Percentiles rank a stretch among this genome's conserved stretches.
These are phyloP conservation scores for Ciconia maguari DNA, from an alignment of 2,113 vertebrate species.

Conservation along the genomic window DNA sequence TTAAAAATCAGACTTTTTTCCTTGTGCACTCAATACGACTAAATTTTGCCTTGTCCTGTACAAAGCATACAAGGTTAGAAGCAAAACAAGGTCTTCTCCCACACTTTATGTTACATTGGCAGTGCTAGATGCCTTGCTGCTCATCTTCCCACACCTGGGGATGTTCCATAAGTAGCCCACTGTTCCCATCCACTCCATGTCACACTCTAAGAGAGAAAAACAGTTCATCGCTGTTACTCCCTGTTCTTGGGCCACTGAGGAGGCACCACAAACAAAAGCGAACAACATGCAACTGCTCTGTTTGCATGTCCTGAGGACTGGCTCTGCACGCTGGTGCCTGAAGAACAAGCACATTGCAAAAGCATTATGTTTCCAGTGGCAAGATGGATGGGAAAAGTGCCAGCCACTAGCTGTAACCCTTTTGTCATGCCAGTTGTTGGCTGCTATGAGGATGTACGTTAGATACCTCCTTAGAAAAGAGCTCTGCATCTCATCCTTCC, in stretches of 20 bases:
- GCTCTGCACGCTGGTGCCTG: background rate
- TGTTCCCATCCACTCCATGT: background rate
- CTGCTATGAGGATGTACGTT: constrained; percentile 32
- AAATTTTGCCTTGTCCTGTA: background rate
- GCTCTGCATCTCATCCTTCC: constrained; percentile 56
- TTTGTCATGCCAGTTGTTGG: constrained; percentile 58
- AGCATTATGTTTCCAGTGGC: constrained; percentile 46
- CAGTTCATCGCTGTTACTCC: background rate
- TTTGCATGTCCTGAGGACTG: background rate
- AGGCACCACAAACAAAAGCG: background rate
- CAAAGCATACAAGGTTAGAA: background rate
- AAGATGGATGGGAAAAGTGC: constrained; percentile 36
- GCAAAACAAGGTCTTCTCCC: background rate
- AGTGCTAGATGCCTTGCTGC: background rate
- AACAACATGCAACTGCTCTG: background rate
- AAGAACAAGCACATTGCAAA: constrained; percentile 20
- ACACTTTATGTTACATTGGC: background rate
- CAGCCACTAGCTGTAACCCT: constrained; percentile 48
- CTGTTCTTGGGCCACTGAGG: background rate
- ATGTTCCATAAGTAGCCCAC: background rate
- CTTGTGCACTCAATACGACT: background rate
- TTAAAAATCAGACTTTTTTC: background rate
- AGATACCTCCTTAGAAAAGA: constrained; percentile 46
- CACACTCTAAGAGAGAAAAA: background rate
- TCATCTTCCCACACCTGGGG: background rate